Base-by-base conservation (phyloP, 2,113 vertebrate genomes). In the Danionella cerebrum region DNA sequence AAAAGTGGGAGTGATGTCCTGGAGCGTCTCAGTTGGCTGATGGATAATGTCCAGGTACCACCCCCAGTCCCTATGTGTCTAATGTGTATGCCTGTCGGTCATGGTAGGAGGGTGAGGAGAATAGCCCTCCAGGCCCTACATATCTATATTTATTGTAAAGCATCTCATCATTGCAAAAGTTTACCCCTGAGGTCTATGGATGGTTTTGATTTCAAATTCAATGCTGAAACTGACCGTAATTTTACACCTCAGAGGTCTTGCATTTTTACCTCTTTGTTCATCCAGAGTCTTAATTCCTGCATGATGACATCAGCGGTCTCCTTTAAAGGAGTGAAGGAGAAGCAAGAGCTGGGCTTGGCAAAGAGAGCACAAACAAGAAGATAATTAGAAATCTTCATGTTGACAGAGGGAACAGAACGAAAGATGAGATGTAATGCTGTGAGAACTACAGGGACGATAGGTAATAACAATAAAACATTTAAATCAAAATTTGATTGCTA, bases 211-310 rank as follows among this genome's bases (percentile, higher is more conserved):
- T n/a, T 6, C 25, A 38, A 16, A 39, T 38, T 16, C 36, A 44
- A 27, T 22, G 36, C 47, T 53, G 16, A 52, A 53, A 63, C 39
- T 18, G 9, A 44, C 59, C 44, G 55, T 41, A 52, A 62, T 31
- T 44, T 70, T 53, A 72, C 31, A 59, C 69, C 19, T 31, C 24
- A 51, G 33, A 21, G 70, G 70, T 72, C 44, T 50, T 31, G 16
- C 18, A 47, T 51, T 31, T 3, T 27, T 31, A 38, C 52, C 53
- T 38, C 53, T 51, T 66, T 72, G 44, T 72, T 72, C 53, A 66
- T 58, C 52, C 44, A 48, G 44, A 55, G 70, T 51, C 35, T 58
- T 65, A 72, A 72, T 72, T 72, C 62, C 53, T 42, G 36, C 24
- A 21, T 66, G 62, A 36, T 71, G 52, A 71, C 62, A 66, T 66